Evolutionary conservation across 2,888 invertebrate genomes (phyloP), one percentile per base, ranked within the genome.

Genomic region (Atrina japonica): DNA sequence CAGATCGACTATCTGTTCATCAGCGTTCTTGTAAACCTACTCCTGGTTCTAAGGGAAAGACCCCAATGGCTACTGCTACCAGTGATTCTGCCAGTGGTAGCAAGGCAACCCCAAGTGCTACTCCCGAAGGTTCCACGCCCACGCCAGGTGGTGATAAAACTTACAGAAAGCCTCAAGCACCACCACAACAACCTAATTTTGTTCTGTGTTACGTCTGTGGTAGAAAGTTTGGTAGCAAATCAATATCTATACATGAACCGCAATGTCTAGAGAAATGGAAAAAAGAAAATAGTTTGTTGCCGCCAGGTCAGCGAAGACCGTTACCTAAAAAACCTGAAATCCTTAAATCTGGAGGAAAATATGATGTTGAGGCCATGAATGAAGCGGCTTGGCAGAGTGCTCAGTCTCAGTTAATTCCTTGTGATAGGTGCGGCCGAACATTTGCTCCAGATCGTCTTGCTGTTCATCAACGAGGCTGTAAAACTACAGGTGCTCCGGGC

Each of bases 241-340:
- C 93, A 55, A 92, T 94, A 49, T 91, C 91, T 65, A 93, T 94
- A 72, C 94, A 94, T 88, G 93, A 94, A 83, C 93, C 94, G 2
- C 93, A 94, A 82, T 95, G 94, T 83, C 86, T 94, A 64, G 92
- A 93, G 77, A 93, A 93, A 81, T 93, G 93, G 93, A 92, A 93
- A 56, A 82, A 88, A 2, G 93, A 93, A 81, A 94, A 94, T 86
- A 91, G 92, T 29, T 91, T 92, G 71, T 88, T 94, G 53, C 93
- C 93, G 0, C 89, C 91, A 23, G 88, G 88, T 50, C 92, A 92
- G 80, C 88, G 93, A 23, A 84, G 93, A 70, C 91, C 92, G 0
- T 90, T 92, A 53, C 94, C 94, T 0, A 85, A 91, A 75, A 93
- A 93, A 85, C 93, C 94, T 1, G 93, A 91, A 41, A 81, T 85